Base-by-base conservation (phyloP, 2,113 vertebrate species). In the Tor tambroides region DNA sequence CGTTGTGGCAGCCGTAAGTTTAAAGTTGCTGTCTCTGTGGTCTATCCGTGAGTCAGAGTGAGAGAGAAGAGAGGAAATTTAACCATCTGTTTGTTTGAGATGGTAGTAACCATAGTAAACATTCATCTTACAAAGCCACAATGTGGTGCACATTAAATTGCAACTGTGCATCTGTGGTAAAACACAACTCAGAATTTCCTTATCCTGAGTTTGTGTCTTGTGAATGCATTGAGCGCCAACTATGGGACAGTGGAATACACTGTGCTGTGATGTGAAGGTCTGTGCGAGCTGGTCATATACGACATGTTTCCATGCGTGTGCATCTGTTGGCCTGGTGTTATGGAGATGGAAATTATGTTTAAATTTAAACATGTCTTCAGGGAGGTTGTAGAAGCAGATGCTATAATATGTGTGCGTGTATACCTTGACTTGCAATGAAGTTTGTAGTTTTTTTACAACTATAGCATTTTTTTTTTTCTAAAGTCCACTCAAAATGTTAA, bases 21-120 rank as follows among this genome's bases (percentile, higher is more conserved):
- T 49, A 32, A 59, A 32, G 10, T 17, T 59, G 49, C 43, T 26
- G 11, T 23, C 78, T 80, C 63, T 30, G 32, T 26, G 38, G 21
- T 80, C n/a, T 43, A 30, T 56, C 2, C 5, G 17, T 67, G 84
- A 65, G 75, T 67, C 41, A 76, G 74, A 49, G 43, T 59, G 38
- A 4, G 49, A 77, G 46, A 71, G 17, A 61, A 61, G 4, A 61
- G 2, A 6, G 65, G 51, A 87, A 65, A 82, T 76, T 74, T n/a
- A 79, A 69, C 35, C 46, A 35, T 87, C 32, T 83, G 71, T 87
- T 83, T 84, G 67, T 87, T 83, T 35, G 69, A 82, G 28, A 83
- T 14, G 1, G 21, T 32, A 41, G 86, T 76, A 83, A 83, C 86
- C 71, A 87, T 21, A 51, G 69, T 77, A 87, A 86, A 56, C 10